A percentile compares a stretch with the other conserved stretches of the same genome.
Evolutionary conservation across 2,797 vertebrate genomes (phyloP).

Genomic region (Argentina silus): DNA sequence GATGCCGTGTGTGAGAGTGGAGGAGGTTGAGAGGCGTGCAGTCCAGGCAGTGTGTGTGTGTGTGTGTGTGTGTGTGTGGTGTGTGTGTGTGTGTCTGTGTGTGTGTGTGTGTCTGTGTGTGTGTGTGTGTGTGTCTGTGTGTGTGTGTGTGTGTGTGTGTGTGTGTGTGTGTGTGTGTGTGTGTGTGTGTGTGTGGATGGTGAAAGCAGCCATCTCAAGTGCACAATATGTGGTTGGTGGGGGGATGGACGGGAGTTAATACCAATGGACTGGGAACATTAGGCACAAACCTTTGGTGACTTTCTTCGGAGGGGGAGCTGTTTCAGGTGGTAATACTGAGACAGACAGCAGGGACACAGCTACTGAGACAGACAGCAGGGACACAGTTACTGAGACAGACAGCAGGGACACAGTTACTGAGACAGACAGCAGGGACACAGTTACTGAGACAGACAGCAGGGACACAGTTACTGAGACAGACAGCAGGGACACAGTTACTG

Average conservation of each 20-base stretch:
- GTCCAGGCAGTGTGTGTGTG: not conserved
- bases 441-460: not conserved
- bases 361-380: not conserved
- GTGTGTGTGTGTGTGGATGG: not conserved
- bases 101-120: not conserved
- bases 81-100: not conserved
- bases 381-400: not conserved
- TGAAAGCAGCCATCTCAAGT: constrained; percentile 15
- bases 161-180: not conserved
- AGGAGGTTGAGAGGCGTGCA: not conserved
- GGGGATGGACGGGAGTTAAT: not conserved
- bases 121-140: constrained; percentile 1
- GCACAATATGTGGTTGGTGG: not conserved
- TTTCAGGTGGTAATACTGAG: constrained; percentile 46
- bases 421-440: not conserved
- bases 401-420: not conserved
- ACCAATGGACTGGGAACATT: not conserved
- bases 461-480: constrained; percentile 67
- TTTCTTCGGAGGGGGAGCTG: constrained; percentile 32
- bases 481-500: constrained; percentile 24
- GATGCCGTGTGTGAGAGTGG: not conserved
- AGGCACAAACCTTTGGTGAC: constrained; percentile 73
- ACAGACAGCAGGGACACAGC: constrained; percentile 52
- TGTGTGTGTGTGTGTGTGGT: not conserved
- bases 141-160: not conserved